These are phyloP conservation scores for Gryllus longicercus DNA, from an alignment of 2,888 invertebrate genomes.

Conservation along the genomic window DNA sequence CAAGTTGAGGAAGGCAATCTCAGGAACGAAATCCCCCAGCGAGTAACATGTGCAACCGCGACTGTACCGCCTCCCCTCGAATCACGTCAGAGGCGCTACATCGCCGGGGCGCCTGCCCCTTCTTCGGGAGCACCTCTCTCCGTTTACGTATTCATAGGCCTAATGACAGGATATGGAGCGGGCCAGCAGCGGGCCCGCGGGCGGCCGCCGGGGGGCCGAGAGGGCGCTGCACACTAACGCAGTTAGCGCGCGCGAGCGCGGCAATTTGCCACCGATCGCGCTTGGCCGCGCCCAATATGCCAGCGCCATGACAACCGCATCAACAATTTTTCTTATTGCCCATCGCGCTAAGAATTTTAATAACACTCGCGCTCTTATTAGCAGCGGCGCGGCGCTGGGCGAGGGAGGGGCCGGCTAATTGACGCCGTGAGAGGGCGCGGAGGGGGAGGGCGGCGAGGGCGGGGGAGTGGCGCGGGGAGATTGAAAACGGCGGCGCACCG, in stretches of 20 bases:
- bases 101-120: neutral
- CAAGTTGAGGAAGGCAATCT: too few species aligned
- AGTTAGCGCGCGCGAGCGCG: neutral
- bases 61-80: neutral
- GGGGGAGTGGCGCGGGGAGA: neutral
- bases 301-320: conserved; percentile 17
- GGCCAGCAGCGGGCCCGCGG: neutral
- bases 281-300: conserved; percentile 17
- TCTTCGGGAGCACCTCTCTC: neutral
- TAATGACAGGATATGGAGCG: neutral
- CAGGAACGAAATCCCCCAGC: too few species aligned
- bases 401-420: neutral
- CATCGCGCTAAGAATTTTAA: conserved; percentile 10
- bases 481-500: neutral
- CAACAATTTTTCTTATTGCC: conserved; percentile 17
- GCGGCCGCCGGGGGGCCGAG: neutral
- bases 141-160: neutral
- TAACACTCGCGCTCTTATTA: neutral
- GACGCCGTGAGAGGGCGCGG: neutral
- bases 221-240: neutral
- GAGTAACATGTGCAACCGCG: too few species aligned
- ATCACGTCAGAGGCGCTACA: neutral
- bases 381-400: neutral
- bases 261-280: neutral
- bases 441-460: neutral